These are phyloP conservation scores for Ceratina calcarata DNA, from an alignment of 1,140 invertebrate species.

Conservation along the genomic window DNA sequence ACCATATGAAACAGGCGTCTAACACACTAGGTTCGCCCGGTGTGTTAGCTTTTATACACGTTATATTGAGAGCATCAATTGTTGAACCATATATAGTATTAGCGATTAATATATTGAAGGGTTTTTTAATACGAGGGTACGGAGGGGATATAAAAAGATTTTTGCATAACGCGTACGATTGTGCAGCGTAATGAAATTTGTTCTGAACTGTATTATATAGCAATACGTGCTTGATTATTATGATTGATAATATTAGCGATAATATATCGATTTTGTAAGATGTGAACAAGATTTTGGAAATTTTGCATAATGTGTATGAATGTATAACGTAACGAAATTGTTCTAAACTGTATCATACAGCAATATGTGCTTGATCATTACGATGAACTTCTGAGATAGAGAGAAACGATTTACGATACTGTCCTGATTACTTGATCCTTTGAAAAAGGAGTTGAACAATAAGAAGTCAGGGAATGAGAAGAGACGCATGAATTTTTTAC, in stretches of 20 bases:
- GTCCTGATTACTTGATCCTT: slow-evolving; percentile 2
- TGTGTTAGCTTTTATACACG: slow-evolving; percentile 67
- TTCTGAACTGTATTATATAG: neutral
- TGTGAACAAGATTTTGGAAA: slow-evolving; percentile 43
- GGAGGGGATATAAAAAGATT: neutral
- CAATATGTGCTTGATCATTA: slow-evolving; percentile 22
- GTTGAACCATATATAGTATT: slow-evolving; percentile 1
- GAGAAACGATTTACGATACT: neutral
- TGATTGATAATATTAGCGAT: slow-evolving; percentile 5
- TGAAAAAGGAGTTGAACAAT: neutral
- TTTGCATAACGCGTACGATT: neutral
- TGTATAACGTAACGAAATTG: slow-evolving; percentile 3
- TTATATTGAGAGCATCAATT: neutral
- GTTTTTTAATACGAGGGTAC: slow-evolving; percentile 4
- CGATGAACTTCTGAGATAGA: slow-evolving; percentile 17
- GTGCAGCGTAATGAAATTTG: neutral
- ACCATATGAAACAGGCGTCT: slow-evolving; percentile 79
- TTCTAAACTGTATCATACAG: slow-evolving; percentile 14
- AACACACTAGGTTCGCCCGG: slow-evolving; percentile 75
- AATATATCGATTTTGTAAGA: slow-evolving; percentile 36
- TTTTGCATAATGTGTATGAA: slow-evolving; percentile 37
- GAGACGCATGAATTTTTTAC: slow-evolving; percentile 8
- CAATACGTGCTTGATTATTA: neutral
- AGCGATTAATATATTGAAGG: neutral
- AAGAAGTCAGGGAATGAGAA: neutral